Evolutionary conservation across 2,113 vertebrate species (phyloP).

Genomic region (Heterotilapia buettikoferi): DNA sequence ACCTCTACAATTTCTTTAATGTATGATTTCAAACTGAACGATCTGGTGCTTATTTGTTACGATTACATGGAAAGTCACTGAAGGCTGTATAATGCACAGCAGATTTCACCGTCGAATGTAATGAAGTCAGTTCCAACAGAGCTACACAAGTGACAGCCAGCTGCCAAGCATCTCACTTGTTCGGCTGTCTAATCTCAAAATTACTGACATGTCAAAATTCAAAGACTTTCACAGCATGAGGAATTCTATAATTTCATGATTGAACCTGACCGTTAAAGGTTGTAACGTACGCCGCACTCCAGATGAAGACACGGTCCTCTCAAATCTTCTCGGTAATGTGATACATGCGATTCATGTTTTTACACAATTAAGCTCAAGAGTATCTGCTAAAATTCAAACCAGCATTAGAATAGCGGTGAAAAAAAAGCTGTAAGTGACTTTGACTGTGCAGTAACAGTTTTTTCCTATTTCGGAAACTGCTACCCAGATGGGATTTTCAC

Average conservation of each 20-base stretch:
- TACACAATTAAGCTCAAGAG: not conserved
- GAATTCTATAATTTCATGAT: not conserved
- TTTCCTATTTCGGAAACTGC: not conserved
- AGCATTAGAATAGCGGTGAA: not conserved
- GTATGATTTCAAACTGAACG: not conserved
- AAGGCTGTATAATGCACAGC: conserved; percentile 40
- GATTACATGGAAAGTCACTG: conserved; percentile 39
- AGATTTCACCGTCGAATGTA: conserved; percentile 38
- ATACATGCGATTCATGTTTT: not conserved
- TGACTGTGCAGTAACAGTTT: not conserved
- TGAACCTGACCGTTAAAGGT: not conserved
- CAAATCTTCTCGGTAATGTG: not conserved
- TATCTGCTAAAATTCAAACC: not conserved
- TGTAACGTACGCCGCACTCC: not conserved
- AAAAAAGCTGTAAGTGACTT: not conserved
- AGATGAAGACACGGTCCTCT: not conserved
- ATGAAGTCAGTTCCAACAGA: conserved; percentile 42
- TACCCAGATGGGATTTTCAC: not conserved
- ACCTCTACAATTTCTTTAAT: not conserved
- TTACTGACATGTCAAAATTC: conserved; percentile 37
- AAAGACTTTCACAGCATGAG: not conserved
- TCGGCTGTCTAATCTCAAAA: conserved; percentile 36
- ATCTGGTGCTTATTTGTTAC: not conserved
- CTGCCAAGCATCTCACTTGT: conserved; percentile 31
- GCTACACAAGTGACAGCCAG: conserved; percentile 51